phyloP scores from a whole-genome alignment of 1,140 invertebrate genomes.

The Gryon sp. region DNA sequence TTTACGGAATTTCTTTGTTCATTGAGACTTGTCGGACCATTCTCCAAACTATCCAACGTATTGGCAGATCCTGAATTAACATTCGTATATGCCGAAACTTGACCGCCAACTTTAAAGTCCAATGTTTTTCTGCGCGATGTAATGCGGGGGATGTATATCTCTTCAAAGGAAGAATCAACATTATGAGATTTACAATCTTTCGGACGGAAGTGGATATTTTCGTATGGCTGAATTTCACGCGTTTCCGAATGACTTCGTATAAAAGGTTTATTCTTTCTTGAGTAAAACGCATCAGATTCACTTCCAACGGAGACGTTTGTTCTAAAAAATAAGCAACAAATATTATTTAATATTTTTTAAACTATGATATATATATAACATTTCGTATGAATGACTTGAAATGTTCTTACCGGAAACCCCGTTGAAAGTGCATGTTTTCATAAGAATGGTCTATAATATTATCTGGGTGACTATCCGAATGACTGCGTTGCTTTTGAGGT shows the following conservation, averaged over 20 bases:
- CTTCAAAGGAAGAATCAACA: conserved; percentile 64
- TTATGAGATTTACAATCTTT: conserved; percentile 46
- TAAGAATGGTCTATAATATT: conserved; percentile 52
- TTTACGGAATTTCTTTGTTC: conserved; percentile 65
- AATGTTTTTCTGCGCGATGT: conserved; percentile 64
- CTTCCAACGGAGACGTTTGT: conserved; percentile 12
- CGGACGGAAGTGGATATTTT: conserved; percentile 66
- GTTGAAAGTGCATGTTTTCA: conserved; percentile 66
- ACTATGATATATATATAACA: too few relatives aligned
- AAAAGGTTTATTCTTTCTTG: conserved; percentile 22
- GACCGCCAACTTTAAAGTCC: conserved; percentile 73
- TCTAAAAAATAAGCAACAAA: conserved; percentile 13
- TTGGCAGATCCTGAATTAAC: conserved; percentile 36
- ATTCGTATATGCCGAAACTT: conserved; percentile 65
- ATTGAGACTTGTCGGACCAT: conserved; percentile 68
- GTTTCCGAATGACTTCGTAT: conserved; percentile 53
- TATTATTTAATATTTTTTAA: neutral
- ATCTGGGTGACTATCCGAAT: conserved; percentile 32
- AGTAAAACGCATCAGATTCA: conserved; percentile 34
- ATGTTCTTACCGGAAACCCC: conserved; percentile 11
- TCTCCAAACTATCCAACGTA: conserved; percentile 46
- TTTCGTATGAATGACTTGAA: neutral
- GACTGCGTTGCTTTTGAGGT: conserved; percentile 37
- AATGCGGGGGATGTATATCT: conserved; percentile 73
- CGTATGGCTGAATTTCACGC: conserved; percentile 60